Evolutionary conservation across 2,888 invertebrate genomes (phyloP), one percentile per base, ranked within the genome.

Genomic region (Parnassius mnemosyne): DNA sequence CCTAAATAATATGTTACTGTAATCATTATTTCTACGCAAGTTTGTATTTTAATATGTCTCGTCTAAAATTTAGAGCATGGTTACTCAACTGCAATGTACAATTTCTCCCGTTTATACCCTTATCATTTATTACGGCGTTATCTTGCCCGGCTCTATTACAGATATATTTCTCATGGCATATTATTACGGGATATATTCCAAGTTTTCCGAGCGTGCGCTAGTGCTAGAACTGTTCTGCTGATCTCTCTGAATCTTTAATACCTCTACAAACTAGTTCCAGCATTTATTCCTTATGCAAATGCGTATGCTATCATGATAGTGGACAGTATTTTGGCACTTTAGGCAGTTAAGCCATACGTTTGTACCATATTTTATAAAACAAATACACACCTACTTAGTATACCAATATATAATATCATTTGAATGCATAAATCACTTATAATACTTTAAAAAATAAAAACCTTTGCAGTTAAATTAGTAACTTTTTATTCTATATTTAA

Each of bases 61-160:
- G 9, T 20, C 13, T 51, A 25, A 9, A 12, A 12, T 16, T n/a
- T 11, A 44, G 11, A 61, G 16, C 59, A 69, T 79, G 74, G 79
- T 61, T 75, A 76, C 80, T 70, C 70, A 64, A 74, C 60, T 56
- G 55, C 69, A 67, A 67, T 67, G 72, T 70, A 68, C 70, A 74
- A 77, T 77, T 74, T 71, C 65, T 70, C 73, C 70, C 71, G 70
- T 76, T 73, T 70, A 78, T 75, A 71, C 75, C 69, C 78, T 80
- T 83, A 83, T 83, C 84, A 83, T 83, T 81, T 81, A 83, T 81
- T 76, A 76, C 70, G 60, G 63, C 60, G 67, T 76, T 79, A 79
- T 79, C 79, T 69, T 56, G 57, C 61, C 44, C 52, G 53, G 57
- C 65, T 70, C 72, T 73, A 78, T 80, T 78, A 76, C 68, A 77